phyloP scores from a whole-genome alignment of 2,888 invertebrate genomes.

The Drosophila paramelanica region DNA sequence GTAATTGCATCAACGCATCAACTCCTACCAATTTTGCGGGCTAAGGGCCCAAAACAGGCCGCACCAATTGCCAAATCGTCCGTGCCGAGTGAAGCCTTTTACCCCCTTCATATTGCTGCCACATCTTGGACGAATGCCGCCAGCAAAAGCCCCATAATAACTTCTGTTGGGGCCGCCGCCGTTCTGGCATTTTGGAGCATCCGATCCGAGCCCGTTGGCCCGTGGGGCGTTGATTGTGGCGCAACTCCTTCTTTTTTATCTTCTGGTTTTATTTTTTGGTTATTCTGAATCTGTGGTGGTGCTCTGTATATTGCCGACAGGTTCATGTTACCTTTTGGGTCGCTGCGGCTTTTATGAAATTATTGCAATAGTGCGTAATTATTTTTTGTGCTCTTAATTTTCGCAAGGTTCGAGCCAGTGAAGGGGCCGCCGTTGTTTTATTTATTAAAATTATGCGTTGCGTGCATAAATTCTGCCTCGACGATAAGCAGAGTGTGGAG shows the following conservation, averaged over 20 bases:
- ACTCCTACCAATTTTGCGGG: constrained; percentile 84
- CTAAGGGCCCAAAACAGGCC: constrained; percentile 74
- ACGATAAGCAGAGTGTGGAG: not conserved
- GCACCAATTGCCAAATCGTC: constrained; percentile 76
- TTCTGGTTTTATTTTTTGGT: constrained; percentile 3
- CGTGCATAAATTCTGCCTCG: constrained; percentile 16
- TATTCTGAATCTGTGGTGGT: constrained; percentile 23
- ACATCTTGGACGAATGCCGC: not conserved
- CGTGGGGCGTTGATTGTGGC: constrained; percentile 78
- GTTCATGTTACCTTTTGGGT: constrained; percentile 66
- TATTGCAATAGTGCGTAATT: constrained; percentile 82
- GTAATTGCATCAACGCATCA: constrained; percentile 85
- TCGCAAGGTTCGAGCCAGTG: constrained; percentile 44
- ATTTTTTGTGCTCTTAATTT: constrained; percentile 82
- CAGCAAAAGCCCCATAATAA: constrained; percentile 64
- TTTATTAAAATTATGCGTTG: constrained; percentile 66
- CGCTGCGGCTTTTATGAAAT: constrained; percentile 67
- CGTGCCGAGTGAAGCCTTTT: not conserved
- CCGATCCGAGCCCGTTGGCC: constrained; percentile 28
- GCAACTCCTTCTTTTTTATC: constrained; percentile 70
- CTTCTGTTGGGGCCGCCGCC: constrained; percentile 72
- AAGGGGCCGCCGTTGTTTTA: constrained; percentile 33
- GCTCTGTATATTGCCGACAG: constrained; percentile 71
- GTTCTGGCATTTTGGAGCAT: constrained; percentile 35
- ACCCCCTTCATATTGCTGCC: constrained; percentile 10